Percentiles rank a stretch among this genome's conserved stretches.
These are phyloP conservation scores for Alloscopus bannaensis DNA, from an alignment of 2,888 invertebrate species.

Conservation along the genomic window DNA sequence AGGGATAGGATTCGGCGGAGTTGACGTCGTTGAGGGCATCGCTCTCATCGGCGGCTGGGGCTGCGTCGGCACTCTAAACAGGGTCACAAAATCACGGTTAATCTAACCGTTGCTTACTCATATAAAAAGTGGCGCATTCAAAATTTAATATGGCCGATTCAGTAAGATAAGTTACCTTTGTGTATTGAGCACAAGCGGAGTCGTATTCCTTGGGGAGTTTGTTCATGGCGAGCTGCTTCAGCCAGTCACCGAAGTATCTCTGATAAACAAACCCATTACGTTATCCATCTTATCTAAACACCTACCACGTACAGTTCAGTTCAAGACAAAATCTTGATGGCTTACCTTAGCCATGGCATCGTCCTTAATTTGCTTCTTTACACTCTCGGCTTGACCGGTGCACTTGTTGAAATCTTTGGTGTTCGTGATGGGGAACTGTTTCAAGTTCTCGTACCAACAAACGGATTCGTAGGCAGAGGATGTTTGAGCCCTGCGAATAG, in stretches of 20 bases:
- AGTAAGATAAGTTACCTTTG: neutral
- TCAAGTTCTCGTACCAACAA: conserved; percentile 37
- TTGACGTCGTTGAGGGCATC: conserved; percentile 15
- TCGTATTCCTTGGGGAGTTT: neutral
- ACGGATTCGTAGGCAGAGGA: conserved; percentile 23
- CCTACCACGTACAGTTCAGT: too few relatives aligned
- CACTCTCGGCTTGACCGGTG: neutral
- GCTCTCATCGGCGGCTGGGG: conserved; percentile 25
- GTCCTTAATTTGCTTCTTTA: neutral
- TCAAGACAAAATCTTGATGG: too few relatives aligned
- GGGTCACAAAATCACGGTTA: too few relatives aligned
- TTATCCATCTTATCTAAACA: too few relatives aligned
- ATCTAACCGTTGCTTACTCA: too few relatives aligned
- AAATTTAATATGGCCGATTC: too few relatives aligned
- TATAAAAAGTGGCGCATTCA: too few relatives aligned
- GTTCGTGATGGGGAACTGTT: conserved; percentile 29
- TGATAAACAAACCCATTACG: neutral
- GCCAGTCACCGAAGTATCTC: conserved; percentile 15
- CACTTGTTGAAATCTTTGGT: conserved; percentile 4
- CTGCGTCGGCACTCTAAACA: too few relatives aligned
- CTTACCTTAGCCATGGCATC: too few relatives aligned
- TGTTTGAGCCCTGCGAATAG: too few relatives aligned
- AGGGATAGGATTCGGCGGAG: neutral
- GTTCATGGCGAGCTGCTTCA: neutral
- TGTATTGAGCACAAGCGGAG: neutral